phyloP scores from a whole-genome alignment of 2,888 invertebrate species.

The Melanchra persicariae region DNA sequence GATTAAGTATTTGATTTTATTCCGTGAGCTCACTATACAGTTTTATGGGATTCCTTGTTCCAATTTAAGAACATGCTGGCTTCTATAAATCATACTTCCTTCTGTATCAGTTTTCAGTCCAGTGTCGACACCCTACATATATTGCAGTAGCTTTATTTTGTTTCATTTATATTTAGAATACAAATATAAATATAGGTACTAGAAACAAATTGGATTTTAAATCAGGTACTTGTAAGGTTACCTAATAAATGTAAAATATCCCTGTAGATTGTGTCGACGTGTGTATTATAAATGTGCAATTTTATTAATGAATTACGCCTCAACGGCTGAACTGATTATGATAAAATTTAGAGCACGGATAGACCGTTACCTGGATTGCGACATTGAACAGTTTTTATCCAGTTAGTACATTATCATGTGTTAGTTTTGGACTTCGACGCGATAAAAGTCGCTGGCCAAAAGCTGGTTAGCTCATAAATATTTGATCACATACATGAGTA shows the following conservation, averaged over 20 bases:
- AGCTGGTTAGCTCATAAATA: not conserved
- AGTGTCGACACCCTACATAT: too few species aligned
- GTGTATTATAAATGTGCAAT: not conserved
- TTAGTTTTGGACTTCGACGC: not conserved
- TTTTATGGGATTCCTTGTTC: slow-evolving; percentile 11
- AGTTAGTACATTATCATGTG: not conserved
- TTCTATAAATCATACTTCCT: not conserved
- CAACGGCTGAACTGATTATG: not conserved
- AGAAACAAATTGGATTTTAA: too few species aligned
- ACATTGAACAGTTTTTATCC: not conserved
- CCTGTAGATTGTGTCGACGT: not conserved
- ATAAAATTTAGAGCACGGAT: not conserved
- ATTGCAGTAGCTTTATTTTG: too few species aligned
- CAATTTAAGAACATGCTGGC: not conserved
- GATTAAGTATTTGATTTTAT: slow-evolving; percentile 21
- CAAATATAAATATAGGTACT: too few species aligned
- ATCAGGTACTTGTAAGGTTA: too few species aligned
- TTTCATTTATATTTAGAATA: too few species aligned
- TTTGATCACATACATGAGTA: slow-evolving; percentile 16
- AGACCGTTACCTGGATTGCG: not conserved
- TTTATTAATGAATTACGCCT: not conserved
- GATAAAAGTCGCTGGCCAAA: not conserved
- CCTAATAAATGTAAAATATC: too few species aligned
- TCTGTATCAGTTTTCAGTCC: too few species aligned
- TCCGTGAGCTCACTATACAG: slow-evolving; percentile 2